phyloP scores from a whole-genome alignment of 2,888 invertebrate species.

The Maniola hyperantus region DNA sequence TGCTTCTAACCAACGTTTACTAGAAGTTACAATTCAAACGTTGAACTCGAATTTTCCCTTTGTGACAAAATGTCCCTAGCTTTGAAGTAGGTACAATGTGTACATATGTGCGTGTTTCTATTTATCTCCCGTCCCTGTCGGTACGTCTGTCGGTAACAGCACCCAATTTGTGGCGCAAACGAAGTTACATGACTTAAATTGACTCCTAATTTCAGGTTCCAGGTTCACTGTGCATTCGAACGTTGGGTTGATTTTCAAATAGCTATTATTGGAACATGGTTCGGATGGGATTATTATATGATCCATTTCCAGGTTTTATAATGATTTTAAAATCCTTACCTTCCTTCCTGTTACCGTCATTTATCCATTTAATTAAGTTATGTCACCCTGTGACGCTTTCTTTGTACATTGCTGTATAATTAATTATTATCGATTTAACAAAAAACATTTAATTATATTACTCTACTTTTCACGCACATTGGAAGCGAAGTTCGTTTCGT shows the following conservation, averaged over 20 bases:
- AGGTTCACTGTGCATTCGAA: background rate
- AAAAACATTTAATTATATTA: no score
- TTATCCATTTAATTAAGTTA: no score
- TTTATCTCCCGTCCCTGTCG: background rate
- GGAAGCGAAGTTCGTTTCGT: no score
- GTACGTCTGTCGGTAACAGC: background rate
- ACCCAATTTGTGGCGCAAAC: conserved; percentile 13
- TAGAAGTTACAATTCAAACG: background rate
- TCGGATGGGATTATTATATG: no score
- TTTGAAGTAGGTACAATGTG: background rate
- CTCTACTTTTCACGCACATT: no score
- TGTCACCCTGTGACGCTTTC: no score
- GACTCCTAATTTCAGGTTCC: conserved; percentile 9
- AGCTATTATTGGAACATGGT: background rate
- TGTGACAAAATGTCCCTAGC: background rate
- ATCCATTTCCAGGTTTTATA: no score
- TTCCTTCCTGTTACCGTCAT: no score
- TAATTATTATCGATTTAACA: no score
- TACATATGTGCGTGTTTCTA: background rate
- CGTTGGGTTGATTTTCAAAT: background rate
- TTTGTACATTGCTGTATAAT: no score
- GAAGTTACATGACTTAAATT: conserved; percentile 17
- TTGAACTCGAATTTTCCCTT: background rate
- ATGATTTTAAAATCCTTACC: no score
- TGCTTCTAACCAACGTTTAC: background rate